A percentile compares a stretch with the other conserved stretches of the same genome.
Evolutionary conservation across 2,113 vertebrate genomes (phyloP).

Genomic region (Leucoraja erinaceus): DNA sequence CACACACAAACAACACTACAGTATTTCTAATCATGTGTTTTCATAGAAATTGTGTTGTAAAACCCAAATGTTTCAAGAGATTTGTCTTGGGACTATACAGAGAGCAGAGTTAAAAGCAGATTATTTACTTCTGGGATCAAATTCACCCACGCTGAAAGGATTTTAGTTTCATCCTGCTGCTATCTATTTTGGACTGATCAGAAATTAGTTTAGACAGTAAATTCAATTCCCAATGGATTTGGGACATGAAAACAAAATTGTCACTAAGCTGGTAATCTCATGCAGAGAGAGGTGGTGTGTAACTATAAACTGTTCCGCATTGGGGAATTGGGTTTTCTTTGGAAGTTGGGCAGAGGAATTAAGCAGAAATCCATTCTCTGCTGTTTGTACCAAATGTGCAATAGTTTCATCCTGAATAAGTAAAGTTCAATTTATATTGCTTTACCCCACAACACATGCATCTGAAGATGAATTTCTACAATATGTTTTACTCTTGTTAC

Average conservation of each 20-base stretch:
- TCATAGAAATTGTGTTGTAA: background rate
- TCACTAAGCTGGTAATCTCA: background rate
- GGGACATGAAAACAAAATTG: background rate
- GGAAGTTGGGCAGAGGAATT: background rate
- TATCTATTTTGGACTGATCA: background rate
- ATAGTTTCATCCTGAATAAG: too few species aligned
- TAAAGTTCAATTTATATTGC: too few species aligned
- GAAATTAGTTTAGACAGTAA: background rate
- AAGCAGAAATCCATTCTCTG: too few species aligned
- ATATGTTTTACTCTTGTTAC: background rate
- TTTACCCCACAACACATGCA: too few species aligned
- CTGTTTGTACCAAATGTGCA: too few species aligned
- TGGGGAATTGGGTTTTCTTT: background rate
- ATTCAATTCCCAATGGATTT: background rate
- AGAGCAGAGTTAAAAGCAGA: background rate
- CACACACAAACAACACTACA: background rate
- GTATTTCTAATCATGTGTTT: background rate
- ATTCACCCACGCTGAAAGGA: background rate
- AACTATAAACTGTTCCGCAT: background rate
- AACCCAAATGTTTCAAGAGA: background rate
- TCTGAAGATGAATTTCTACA: background rate
- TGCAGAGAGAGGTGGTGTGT: background rate
- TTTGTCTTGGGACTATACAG: background rate
- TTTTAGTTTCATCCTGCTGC: background rate
- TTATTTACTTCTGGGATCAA: background rate